Base-by-base conservation (phyloP, 2,888 invertebrate genomes). In the Theodoxus fluviatilis region DNA sequence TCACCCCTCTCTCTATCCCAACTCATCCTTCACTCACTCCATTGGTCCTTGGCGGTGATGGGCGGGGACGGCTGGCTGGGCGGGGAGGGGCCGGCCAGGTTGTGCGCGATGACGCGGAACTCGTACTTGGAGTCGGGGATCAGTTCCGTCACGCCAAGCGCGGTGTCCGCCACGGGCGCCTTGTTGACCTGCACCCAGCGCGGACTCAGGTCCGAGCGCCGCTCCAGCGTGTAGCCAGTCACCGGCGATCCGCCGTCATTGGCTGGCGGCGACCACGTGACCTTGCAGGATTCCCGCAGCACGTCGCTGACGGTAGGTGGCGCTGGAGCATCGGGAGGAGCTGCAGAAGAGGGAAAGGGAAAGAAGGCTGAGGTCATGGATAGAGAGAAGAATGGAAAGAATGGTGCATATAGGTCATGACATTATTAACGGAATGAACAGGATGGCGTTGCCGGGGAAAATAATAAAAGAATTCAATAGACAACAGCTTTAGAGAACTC, bases 11-110 rank as follows among this genome's bases (percentile, higher is more conserved):
- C n/a, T n/a, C n/a, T n/a, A n/a, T n/a, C n/a, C n/a, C n/a, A n/a
- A n/a, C n/a, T n/a, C n/a, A n/a, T n/a, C n/a, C n/a, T n/a, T n/a
- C 28, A 75, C 79, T 79, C 76, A 85, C 85, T 81, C 82, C 82
- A 86, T 63, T 85, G 86, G 74, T 86, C 84, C 71, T 86, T 85
- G 33, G 86, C 82, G n/a, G 74, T 79, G 74, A 85, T 75, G 4
- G 80, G 76, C 59, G 81, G 75, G 63, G 83, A 83, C 1, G 85
- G 82, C 37, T 75, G 75, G 72, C 84, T 83, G 22, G 84, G 86
- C 75, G 94, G 93, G 15, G 96, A 95, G 92, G 94, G 94, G 40
- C 96, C 96, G 83, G 94, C 94, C 79, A 94, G 91, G 72, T 87
- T 87, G 69, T 81, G 83, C 63, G 87, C 87, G 31, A 80, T 80